phyloP scores from a whole-genome alignment of 2,797 vertebrate genomes.

The Myoxocephalus aenaeus region DNA sequence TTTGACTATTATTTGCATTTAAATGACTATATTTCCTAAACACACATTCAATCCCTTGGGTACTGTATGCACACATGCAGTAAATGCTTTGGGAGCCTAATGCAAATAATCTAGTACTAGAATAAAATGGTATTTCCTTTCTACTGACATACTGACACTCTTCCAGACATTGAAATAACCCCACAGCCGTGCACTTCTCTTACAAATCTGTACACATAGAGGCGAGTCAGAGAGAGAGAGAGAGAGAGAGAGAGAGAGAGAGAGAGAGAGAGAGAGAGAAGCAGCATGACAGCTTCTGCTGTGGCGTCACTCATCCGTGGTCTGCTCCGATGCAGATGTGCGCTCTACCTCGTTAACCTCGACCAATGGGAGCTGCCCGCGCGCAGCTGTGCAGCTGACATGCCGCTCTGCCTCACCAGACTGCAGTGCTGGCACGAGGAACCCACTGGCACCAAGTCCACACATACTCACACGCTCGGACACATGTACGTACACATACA shows the following conservation, averaged over 20 bases:
- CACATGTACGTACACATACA: conserved; percentile 56
- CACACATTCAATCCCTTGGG: background rate
- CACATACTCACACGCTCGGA: conserved; percentile 48
- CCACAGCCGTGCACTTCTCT: conserved; percentile 34
- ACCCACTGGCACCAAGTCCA: conserved; percentile 66
- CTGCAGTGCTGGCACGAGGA: conserved; percentile 67
- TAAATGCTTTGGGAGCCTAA: conserved; percentile 3
- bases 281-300: conserved; percentile 45
- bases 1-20: conserved; percentile 9
- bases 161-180: conserved; percentile 46
- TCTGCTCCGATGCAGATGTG: conserved; percentile 77
- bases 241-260: too few relatives aligned
- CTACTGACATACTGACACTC: conserved; percentile 46
- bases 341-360: conserved; percentile 77
- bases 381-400: conserved; percentile 73
- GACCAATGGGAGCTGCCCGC: conserved; percentile 73
- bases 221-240: conserved; percentile 6
- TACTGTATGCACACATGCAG: background rate
- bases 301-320: conserved; percentile 71
- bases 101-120: conserved; percentile 9
- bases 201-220: conserved; percentile 30
- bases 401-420: conserved; percentile 68
- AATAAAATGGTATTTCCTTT: conserved; percentile 27
- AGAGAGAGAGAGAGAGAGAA: conserved; percentile 12
- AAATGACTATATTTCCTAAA: background rate